phyloP scores from a whole-genome alignment of 1,140 invertebrate species.

The Lepidurus arcticus region DNA sequence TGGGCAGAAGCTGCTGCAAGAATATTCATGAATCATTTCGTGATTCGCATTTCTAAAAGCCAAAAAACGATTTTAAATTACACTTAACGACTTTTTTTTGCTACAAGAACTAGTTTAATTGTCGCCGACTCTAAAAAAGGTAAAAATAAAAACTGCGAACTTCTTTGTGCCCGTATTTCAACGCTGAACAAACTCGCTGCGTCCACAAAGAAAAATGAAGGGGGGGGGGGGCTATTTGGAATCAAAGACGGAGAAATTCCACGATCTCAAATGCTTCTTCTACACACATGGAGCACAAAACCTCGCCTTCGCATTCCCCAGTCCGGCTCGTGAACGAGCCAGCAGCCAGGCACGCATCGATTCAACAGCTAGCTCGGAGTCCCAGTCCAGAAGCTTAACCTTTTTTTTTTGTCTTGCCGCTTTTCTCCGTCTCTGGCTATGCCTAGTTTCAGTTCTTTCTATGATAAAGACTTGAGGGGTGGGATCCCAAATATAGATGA shows the following conservation, averaged over 20 bases:
- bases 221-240: not conserved
- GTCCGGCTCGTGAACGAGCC: not conserved
- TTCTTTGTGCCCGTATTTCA: not conserved
- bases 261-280: not conserved
- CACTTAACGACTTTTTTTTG: too few relatives aligned
- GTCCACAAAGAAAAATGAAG: not conserved
- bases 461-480: not conserved
- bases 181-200: not conserved
- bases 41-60: too few relatives aligned
- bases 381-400: slow-evolving; percentile 1
- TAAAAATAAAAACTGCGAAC: not conserved
- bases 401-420: not conserved
- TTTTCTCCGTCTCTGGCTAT: not conserved
- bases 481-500: not conserved
- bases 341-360: slow-evolving; percentile 20
- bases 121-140: too few relatives aligned
- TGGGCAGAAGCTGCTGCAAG: too few relatives aligned
- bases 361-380: slow-evolving; percentile 10
- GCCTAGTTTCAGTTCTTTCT: not conserved
- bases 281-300: slow-evolving; percentile 1
- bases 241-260: slow-evolving; percentile 1
- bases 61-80: too few relatives aligned
- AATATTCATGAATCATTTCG: too few relatives aligned
- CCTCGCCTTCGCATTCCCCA: slow-evolving; percentile 7
- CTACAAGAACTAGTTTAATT: too few relatives aligned